These are phyloP conservation scores for Atta texana DNA, from an alignment of 1,140 invertebrate species.

Conservation along the genomic window DNA sequence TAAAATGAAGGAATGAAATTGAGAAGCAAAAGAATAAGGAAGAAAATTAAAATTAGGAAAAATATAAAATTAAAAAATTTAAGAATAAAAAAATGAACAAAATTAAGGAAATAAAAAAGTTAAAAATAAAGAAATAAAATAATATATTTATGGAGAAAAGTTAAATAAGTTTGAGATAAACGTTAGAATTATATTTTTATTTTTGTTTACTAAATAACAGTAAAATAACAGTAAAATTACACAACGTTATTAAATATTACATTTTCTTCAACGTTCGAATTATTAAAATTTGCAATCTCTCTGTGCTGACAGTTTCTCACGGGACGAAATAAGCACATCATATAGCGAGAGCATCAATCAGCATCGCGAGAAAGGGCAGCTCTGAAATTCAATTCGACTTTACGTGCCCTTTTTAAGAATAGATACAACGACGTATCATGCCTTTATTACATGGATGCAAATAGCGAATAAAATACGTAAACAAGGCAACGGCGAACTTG, in stretches of 20 bases:
- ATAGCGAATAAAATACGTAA: conserved; percentile 8
- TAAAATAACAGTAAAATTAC: not conserved
- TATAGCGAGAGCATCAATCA: not conserved
- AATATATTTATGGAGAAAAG: not conserved
- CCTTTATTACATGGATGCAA: not conserved
- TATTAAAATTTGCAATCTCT: conserved; percentile 9
- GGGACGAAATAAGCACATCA: not conserved
- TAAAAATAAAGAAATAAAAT: not conserved
- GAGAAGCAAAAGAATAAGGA: not conserved
- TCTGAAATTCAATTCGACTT: conserved; percentile 10
- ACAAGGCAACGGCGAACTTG: not conserved
- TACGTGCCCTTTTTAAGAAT: conserved; percentile 2
- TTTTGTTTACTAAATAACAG: not conserved
- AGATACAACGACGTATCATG: not conserved
- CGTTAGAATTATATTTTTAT: not conserved
- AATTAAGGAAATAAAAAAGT: not conserved
- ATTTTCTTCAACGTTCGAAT: not conserved
- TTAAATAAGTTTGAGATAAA: not conserved
- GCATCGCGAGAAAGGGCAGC: not conserved
- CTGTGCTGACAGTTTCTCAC: not conserved
- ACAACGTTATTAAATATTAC: not conserved
- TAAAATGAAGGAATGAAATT: not conserved
- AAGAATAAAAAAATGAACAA: not conserved
- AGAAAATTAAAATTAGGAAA: not conserved
- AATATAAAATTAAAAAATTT: not conserved